Evolutionary conservation across 2,797 vertebrate genomes (phyloP).

Genomic region (Trachops cirrhosus): DNA sequence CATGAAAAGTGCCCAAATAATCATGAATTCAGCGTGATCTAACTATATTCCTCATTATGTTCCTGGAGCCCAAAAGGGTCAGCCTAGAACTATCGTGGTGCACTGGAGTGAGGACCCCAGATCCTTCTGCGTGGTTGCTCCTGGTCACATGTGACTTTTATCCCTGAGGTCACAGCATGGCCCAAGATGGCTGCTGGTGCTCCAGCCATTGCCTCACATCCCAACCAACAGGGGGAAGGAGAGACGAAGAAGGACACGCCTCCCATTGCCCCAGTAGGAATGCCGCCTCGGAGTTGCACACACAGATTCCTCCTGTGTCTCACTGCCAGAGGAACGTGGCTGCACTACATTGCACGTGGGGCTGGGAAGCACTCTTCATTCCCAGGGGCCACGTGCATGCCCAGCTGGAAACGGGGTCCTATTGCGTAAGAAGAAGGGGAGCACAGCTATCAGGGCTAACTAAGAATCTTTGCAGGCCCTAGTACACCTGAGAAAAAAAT

Average conservation of each 20-base stretch:
- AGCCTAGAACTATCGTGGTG: rapidly evolving
- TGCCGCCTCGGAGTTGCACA: background rate
- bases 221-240: background rate
- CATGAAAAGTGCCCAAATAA: background rate
- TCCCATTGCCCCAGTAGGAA: background rate
- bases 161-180: background rate
- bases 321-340: background rate
- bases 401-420: background rate
- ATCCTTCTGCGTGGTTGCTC: background rate
- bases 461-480: background rate
- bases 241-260: background rate
- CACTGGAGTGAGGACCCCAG: rapidly evolving
- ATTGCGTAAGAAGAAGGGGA: background rate
- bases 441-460: background rate
- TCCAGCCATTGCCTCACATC: background rate
- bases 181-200: background rate
- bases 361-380: background rate
- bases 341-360: background rate
- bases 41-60: background rate
- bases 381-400: rapidly evolving
- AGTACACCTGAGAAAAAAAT: background rate
- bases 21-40: rapidly evolving
- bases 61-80: background rate
- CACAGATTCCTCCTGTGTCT: background rate
- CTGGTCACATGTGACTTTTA: background rate